These are phyloP conservation scores for Gila robusta DNA, from an alignment of 2,797 vertebrate genomes.

Conservation along the genomic window DNA sequence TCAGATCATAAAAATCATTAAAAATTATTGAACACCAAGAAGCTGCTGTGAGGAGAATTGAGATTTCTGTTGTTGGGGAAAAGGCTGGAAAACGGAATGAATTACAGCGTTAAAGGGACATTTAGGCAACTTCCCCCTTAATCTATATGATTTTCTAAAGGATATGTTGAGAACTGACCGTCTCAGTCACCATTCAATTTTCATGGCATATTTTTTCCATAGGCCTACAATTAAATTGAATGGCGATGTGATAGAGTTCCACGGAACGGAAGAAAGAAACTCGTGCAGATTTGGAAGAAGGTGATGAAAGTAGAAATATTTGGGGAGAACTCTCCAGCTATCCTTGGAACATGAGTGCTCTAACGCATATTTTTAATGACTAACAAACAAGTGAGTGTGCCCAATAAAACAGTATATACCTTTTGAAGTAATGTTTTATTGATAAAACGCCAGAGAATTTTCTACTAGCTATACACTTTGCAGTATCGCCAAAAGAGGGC, in stretches of 20 bases:
- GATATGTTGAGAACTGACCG: not conserved
- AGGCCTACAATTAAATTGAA: not conserved
- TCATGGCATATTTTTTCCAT: not conserved
- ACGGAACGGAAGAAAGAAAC: not conserved
- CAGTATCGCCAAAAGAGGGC: not conserved
- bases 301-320: not conserved
- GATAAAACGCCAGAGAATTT: not conserved
- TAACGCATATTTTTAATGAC: not conserved
- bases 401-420: not conserved
- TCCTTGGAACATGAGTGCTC: not conserved
- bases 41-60: not conserved
- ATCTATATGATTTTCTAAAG: not conserved
- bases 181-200: not conserved
- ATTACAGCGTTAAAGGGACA: not conserved
- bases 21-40: not conserved
- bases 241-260: not conserved
- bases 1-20: not conserved
- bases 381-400: not conserved
- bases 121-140: not conserved
- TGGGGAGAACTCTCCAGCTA: not conserved
- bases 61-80: not conserved
- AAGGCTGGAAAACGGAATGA: not conserved
- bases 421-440: not conserved
- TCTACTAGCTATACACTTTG: not conserved
- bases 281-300: not conserved